Percentiles rank a stretch among this genome's conserved stretches.
These are phyloP conservation scores for Steinernema khuongi DNA, from an alignment of 1,140 invertebrate genomes.

Conservation along the genomic window DNA sequence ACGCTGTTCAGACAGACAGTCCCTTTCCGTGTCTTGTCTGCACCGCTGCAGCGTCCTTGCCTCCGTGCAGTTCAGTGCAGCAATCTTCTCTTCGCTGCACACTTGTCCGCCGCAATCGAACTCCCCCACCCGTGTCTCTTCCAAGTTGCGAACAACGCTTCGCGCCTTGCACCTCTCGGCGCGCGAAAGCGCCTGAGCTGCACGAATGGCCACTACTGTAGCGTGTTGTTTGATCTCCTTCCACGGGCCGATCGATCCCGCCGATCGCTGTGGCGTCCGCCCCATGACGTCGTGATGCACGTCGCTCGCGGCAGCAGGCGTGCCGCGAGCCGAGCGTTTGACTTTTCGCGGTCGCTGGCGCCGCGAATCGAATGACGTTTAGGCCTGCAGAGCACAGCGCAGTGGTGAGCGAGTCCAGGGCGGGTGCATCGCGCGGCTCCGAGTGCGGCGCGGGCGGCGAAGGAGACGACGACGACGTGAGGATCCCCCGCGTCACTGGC, in stretches of 20 bases:
- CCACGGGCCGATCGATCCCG: slow-evolving; percentile 4
- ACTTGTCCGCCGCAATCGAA: background rate
- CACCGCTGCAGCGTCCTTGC: too few relatives aligned
- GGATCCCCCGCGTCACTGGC: too few relatives aligned
- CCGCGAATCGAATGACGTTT: background rate
- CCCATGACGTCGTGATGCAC: slow-evolving; percentile 10
- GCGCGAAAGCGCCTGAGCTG: too few relatives aligned
- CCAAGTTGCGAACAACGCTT: background rate
- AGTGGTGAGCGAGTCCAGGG: too few relatives aligned
- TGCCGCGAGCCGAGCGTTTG: background rate
- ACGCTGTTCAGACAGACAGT: too few relatives aligned
- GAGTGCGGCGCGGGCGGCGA: background rate
- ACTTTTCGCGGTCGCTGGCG: background rate
- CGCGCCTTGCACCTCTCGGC: too few relatives aligned
- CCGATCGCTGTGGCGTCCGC: background rate
- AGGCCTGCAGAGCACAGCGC: background rate
- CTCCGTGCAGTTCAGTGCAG: background rate
- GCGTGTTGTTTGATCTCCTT: background rate
- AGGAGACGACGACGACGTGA: background rate
- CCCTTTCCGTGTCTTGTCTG: too few relatives aligned
- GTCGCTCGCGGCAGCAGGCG: background rate
- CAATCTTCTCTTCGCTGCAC: background rate
- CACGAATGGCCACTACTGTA: slow-evolving; percentile 2
- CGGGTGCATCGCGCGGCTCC: background rate
- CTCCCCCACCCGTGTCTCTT: background rate